Percentiles rank a stretch among this genome's conserved stretches.
Evolutionary conservation across 2,797 vertebrate species (phyloP).

Genomic region (Myotis myotis): DNA sequence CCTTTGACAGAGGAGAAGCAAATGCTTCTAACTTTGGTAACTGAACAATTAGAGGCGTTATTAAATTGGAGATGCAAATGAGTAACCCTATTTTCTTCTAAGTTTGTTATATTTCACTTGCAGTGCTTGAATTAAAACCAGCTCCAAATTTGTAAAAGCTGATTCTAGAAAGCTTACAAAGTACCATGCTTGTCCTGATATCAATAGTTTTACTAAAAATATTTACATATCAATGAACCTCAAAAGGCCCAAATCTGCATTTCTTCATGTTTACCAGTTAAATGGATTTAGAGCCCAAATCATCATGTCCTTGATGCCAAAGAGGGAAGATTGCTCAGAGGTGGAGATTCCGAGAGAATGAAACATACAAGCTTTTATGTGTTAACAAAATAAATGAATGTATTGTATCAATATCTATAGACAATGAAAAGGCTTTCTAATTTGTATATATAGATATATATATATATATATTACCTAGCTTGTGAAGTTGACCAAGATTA

Average conservation of each 20-base stretch:
- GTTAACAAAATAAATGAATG: neutral
- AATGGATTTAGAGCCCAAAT: conserved; percentile 39
- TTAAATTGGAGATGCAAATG: conserved; percentile 74
- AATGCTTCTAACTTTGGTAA: conserved; percentile 70
- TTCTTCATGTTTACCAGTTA: conserved; percentile 61
- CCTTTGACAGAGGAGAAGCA: conserved; percentile 64
- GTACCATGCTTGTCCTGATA: conserved; percentile 21
- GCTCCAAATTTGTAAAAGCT: conserved; percentile 7
- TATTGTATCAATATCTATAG: neutral
- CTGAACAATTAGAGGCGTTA: conserved; percentile 65
- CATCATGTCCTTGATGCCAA: neutral
- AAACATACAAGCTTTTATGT: neutral
- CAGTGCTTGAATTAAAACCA: conserved; percentile 57
- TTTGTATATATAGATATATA: neutral
- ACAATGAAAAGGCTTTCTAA: neutral
- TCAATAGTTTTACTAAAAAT: conserved; percentile 65
- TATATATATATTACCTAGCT: neutral
- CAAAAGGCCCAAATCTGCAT: conserved; percentile 62
- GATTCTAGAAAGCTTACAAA: conserved; percentile 36
- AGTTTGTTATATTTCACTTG: conserved; percentile 55
- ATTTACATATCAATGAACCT: conserved; percentile 58
- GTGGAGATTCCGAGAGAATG: neutral
- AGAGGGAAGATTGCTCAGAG: neutral
- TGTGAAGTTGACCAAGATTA: neutral
- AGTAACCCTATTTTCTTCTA: conserved; percentile 37